These are phyloP conservation scores for Pangasius larnaudii DNA, from an alignment of 2,797 vertebrate species.

Conservation along the genomic window DNA sequence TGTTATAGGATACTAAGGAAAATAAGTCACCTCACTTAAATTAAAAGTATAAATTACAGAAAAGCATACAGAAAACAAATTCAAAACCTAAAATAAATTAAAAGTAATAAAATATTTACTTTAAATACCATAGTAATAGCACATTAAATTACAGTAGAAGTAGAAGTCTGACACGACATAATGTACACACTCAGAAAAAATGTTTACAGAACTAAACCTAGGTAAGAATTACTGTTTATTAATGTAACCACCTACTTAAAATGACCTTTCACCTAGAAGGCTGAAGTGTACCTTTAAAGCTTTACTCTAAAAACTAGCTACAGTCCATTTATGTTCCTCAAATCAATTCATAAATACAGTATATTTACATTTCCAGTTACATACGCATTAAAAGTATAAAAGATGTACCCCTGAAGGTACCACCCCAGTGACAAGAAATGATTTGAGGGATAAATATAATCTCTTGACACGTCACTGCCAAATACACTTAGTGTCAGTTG, in stretches of 20 bases:
- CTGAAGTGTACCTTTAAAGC: background rate
- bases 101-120: no score
- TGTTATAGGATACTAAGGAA: background rate
- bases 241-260: background rate
- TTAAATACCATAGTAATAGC: background rate
- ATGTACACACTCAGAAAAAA: background rate
- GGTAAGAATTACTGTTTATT: background rate
- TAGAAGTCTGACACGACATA: background rate
- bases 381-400: background rate
- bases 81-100: background rate
- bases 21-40: background rate
- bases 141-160: background rate
- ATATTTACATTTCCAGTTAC: background rate
- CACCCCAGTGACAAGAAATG: no score
- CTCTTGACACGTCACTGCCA: background rate
- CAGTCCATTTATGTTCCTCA: background rate
- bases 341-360: background rate
- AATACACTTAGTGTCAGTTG: background rate
- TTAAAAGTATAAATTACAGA: background rate
- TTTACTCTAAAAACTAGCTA: background rate
- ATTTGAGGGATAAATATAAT: background rate
- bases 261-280: background rate
- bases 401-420: background rate
- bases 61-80: background rate
- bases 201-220: background rate